Evolutionary conservation across 2,113 vertebrate genomes (phyloP).

Genomic region (Carassius auratus): DNA sequence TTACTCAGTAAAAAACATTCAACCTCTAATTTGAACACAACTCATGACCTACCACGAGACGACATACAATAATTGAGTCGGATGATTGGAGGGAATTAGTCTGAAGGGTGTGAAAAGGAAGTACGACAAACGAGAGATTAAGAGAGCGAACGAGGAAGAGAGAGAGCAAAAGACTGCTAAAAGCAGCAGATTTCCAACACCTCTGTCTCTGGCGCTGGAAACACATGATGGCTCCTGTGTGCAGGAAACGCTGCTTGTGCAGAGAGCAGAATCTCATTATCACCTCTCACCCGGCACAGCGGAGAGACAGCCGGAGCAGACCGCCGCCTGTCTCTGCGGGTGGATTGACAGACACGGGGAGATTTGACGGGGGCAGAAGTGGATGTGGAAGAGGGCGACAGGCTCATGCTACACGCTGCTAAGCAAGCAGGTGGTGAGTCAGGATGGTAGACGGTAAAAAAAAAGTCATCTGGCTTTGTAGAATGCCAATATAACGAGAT

Average conservation of each 20-base stretch:
- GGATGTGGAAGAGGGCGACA: slow-evolving; percentile 53
- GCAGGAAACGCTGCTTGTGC: slow-evolving; percentile 55
- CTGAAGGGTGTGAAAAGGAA: slow-evolving; percentile 26
- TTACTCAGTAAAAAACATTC: neutral
- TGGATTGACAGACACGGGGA: slow-evolving; percentile 58
- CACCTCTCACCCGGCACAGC: slow-evolving; percentile 57
- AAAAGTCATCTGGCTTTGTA: slow-evolving; percentile 26
- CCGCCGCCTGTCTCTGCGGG: slow-evolving; percentile 58
- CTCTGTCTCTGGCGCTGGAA: slow-evolving; percentile 54
- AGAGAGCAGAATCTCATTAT: slow-evolving; percentile 61
- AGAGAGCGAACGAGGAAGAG: slow-evolving; percentile 27
- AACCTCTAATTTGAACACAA: neutral
- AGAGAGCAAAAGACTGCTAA: slow-evolving; percentile 47
- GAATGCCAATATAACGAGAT: slow-evolving; percentile 1
- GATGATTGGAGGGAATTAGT: slow-evolving; percentile 24
- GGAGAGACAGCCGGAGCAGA: slow-evolving; percentile 55
- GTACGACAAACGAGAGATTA: slow-evolving; percentile 21
- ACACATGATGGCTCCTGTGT: slow-evolving; percentile 58
- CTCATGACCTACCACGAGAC: neutral
- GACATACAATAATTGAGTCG: neutral
- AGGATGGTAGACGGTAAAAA: slow-evolving; percentile 10
- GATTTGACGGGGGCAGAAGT: slow-evolving; percentile 48
- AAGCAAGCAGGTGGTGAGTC: slow-evolving; percentile 43
- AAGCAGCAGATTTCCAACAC: slow-evolving; percentile 55
- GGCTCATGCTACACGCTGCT: slow-evolving; percentile 36